These are phyloP conservation scores for Brenthis daphne DNA, from an alignment of 2,888 invertebrate genomes.

Conservation along the genomic window DNA sequence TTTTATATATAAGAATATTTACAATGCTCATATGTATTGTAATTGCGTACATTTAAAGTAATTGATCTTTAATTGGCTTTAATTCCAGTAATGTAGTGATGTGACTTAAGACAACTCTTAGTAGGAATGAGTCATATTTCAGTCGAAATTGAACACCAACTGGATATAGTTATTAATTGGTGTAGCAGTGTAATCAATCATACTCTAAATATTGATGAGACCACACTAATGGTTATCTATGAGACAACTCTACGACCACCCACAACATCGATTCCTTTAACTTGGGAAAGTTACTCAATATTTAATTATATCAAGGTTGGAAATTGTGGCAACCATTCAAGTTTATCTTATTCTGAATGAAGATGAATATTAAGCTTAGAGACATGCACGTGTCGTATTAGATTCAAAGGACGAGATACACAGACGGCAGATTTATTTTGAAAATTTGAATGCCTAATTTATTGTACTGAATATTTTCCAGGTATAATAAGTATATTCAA, in stretches of 20 bases:
- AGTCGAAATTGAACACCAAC: conserved; percentile 31
- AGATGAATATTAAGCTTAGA: too few species aligned
- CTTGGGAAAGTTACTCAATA: too few species aligned
- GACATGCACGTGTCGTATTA: too few species aligned
- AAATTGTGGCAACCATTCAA: too few species aligned
- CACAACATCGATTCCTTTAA: background rate
- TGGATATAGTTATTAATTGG: conserved; percentile 35
- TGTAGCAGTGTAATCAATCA: conserved; percentile 45
- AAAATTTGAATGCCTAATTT: too few species aligned
- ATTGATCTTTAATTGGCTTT: conserved; percentile 32
- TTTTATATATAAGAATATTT: too few species aligned
- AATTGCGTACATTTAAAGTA: background rate
- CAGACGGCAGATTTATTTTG: too few species aligned
- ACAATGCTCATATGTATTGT: background rate
- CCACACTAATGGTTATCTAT: conserved; percentile 52
- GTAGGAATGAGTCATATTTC: conserved; percentile 27
- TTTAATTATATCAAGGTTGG: too few species aligned
- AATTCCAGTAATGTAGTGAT: conserved; percentile 29
- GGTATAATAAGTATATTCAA: too few species aligned
- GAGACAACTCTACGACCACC: conserved; percentile 15
- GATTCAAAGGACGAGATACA: too few species aligned
- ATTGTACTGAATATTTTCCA: too few species aligned
- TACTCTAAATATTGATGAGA: conserved; percentile 47
- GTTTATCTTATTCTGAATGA: too few species aligned
- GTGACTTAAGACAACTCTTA: conserved; percentile 10